phyloP scores from a whole-genome alignment of 2,888 invertebrate genomes.

The Limnephilus lunatus region DNA sequence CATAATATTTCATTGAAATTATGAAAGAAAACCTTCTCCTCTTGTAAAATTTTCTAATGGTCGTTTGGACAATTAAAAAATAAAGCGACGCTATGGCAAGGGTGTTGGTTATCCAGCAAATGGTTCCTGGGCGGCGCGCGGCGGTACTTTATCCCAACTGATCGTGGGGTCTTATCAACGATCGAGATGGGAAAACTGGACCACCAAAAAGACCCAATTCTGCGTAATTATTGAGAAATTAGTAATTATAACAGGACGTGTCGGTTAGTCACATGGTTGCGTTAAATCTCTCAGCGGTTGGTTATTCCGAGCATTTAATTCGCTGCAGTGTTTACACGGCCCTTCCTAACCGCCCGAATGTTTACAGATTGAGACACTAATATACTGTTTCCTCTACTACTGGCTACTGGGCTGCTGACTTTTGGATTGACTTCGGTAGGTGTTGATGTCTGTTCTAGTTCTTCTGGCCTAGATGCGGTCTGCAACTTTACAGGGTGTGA shows the following conservation, averaged over 20 bases:
- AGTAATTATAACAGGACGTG: neutral
- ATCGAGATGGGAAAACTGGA: neutral
- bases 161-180: no score
- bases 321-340: neutral
- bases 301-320: neutral
- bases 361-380: neutral
- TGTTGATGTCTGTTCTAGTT: neutral
- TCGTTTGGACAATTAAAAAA: no score
- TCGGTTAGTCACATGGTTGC: neutral
- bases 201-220: neutral
- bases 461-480: neutral
- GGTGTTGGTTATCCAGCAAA: no score
- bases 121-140: no score
- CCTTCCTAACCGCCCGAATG: slow-evolving; percentile 2
- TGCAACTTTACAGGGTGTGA: no score
- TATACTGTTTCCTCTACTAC: neutral
- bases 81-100: no score
- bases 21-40: no score
- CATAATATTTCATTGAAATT: no score
- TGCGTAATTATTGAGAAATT: neutral
- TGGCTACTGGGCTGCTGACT: neutral
- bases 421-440: neutral
- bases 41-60: no score
- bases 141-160: no score
- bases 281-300: neutral